These are phyloP conservation scores for Gymnocheta viridis DNA, from an alignment of 2,888 invertebrate species.

Conservation along the genomic window DNA sequence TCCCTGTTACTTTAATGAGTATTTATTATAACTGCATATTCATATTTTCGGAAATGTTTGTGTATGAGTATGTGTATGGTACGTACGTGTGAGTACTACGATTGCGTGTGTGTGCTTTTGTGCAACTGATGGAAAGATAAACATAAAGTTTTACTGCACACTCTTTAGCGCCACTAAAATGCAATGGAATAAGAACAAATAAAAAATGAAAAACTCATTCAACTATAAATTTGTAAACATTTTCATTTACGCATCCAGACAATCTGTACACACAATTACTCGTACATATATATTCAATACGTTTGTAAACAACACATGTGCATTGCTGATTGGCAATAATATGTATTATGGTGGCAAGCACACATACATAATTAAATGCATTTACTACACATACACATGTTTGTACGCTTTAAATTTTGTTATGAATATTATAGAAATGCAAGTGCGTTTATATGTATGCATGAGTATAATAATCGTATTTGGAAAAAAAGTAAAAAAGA, in stretches of 20 bases:
- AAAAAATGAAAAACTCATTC: neutral
- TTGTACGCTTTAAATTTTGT: neutral
- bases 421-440: neutral
- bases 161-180: constrained; percentile 10
- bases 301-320: no score
- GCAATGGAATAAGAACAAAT: neutral
- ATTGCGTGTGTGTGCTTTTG: neutral
- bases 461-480: neutral
- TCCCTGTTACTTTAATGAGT: constrained; percentile 32
- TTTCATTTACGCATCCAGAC: neutral
- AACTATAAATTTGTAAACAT: constrained; percentile 16
- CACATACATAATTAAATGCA: neutral
- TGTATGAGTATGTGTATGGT: neutral
- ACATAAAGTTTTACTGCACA: constrained; percentile 34
- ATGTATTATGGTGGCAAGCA: neutral
- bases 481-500: neutral
- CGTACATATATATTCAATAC: no score
- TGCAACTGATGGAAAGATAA: constrained; percentile 4
- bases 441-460: neutral
- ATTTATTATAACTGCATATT: constrained; percentile 51
- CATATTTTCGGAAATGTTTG: neutral
- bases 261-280: neutral
- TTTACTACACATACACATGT: neutral
- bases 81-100: neutral
- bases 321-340: constrained; percentile 36